Evolutionary conservation across 2,888 invertebrate species (phyloP).

Genomic region (Microdon myrmicae): DNA sequence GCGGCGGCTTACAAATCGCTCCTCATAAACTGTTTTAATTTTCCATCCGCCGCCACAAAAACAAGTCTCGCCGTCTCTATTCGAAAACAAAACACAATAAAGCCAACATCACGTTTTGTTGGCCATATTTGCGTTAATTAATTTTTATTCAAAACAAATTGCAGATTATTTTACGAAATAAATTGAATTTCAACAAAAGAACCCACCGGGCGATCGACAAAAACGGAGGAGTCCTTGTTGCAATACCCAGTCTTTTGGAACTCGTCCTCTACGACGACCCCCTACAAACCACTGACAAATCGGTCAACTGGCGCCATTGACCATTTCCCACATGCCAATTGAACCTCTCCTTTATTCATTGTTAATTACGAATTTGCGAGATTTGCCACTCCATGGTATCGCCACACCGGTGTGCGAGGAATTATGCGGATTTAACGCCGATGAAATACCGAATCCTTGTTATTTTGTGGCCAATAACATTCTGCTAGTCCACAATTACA

Average conservation of each 20-base stretch:
- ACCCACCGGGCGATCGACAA: slow-evolving; percentile 8
- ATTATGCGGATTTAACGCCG: slow-evolving; percentile 16
- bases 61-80: too few species aligned
- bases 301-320: too few species aligned
- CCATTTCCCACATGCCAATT: slow-evolving; percentile 13
- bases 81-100: too few species aligned
- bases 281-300: slow-evolving; percentile 23
- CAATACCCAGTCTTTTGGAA: neutral
- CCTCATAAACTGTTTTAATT: neutral
- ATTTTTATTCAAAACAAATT: slow-evolving; percentile 25
- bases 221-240: neutral
- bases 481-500: slow-evolving; percentile 20
- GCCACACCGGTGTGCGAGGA: slow-evolving; percentile 1
- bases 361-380: slow-evolving; percentile 41
- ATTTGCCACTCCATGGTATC: neutral
- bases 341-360: slow-evolving; percentile 19
- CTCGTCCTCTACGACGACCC: neutral
- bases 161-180: slow-evolving; percentile 9
- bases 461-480: slow-evolving; percentile 34
- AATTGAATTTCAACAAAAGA: slow-evolving; percentile 36
- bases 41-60: neutral
- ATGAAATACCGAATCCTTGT: slow-evolving; percentile 13
- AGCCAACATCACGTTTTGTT: slow-evolving; percentile 10
- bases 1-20: too few species aligned
- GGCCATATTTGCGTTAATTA: slow-evolving; percentile 39